A percentile compares a stretch with the other conserved stretches of the same genome.
Conservation (phyloP, 2,797 vertebrate species). For the Columba guinea region DNA sequence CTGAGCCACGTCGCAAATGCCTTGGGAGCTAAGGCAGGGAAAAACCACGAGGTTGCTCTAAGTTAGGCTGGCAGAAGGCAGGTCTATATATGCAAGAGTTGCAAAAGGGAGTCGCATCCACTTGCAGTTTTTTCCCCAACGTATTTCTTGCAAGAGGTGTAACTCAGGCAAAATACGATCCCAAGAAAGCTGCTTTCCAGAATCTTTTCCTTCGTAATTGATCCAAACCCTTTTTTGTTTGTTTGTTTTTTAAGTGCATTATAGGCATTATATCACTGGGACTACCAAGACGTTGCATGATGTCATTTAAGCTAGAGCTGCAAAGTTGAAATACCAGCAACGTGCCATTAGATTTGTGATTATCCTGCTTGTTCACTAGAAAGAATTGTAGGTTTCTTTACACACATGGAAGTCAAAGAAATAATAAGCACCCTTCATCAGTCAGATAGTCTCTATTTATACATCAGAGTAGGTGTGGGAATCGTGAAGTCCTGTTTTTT, state of each 20-base stretch:
- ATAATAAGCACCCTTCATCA: slow-evolving; percentile 54
- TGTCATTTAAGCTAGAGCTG: neutral
- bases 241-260: neutral
- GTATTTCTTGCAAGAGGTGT: neutral
- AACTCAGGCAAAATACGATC: neutral
- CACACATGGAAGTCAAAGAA: neutral
- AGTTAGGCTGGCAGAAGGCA: neutral
- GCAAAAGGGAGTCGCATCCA: neutral
- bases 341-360: neutral
- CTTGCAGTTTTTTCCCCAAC: neutral
- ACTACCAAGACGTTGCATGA: neutral
- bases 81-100: neutral
- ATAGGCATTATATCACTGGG: neutral
- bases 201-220: neutral
- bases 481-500: neutral
- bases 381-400: slow-evolving; percentile 16
- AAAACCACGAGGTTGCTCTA: neutral
- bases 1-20: neutral
- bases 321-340: neutral
- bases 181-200: neutral
- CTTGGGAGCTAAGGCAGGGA: neutral
- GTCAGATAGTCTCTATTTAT: slow-evolving; percentile 45
- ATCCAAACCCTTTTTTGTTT: neutral
- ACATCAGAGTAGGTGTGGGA: slow-evolving; percentile 2
- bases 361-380: neutral